Base-by-base conservation (phyloP, 23 tunicate genomes). In the Halocynthia roretzi region DNA sequence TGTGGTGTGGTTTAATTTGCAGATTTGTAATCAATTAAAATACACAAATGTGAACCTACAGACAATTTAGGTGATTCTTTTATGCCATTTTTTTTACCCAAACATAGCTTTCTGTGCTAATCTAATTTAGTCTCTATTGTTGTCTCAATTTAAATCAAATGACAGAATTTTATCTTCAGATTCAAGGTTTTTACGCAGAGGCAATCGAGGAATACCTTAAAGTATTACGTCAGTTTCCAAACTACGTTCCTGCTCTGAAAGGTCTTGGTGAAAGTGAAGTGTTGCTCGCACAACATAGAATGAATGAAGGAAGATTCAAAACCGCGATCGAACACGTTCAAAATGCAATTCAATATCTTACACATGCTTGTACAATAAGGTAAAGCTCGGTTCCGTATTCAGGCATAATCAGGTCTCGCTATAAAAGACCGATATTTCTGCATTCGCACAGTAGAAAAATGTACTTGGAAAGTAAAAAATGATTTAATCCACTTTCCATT, bases 201-300 rank as follows among this genome's bases (percentile, higher is more conserved):
- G 88, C 96, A 60, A 86, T 89, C 4, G 7, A 17, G 15, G 96
- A 84, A 71, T 91, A 76, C 55, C 14, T 61, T 8, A 75, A 71
- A 10, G 89, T 85, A 53, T 55, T 91, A 20, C 8, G 70, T 54
- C 53, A 77, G 9, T 57, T 62, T 12, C 77, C 76, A 31, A 79
- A 79, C 52, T 91, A 85, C 70, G 87, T 91, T 12, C 97, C 97
- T 65, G 90, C 90, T 44, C 52, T 91, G 68, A 85, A 85, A 81
- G 97, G 97, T 10, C 61, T 91, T 18, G 83, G 87, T 23, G 90
- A 91, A 77, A 78, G 87, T 77, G 83, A 91, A 18, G 48, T 85
- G 64, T 53, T 74, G 12, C 77, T 85, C 17, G 90, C 90, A 0
- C 71, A 67, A 44, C 60, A 49, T 8, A 85, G 85, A 90, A 22